Percentiles rank a stretch among this genome's conserved stretches.
phyloP scores from a whole-genome alignment of 2,797 vertebrate species.

The Buphagus erythrorhynchus region DNA sequence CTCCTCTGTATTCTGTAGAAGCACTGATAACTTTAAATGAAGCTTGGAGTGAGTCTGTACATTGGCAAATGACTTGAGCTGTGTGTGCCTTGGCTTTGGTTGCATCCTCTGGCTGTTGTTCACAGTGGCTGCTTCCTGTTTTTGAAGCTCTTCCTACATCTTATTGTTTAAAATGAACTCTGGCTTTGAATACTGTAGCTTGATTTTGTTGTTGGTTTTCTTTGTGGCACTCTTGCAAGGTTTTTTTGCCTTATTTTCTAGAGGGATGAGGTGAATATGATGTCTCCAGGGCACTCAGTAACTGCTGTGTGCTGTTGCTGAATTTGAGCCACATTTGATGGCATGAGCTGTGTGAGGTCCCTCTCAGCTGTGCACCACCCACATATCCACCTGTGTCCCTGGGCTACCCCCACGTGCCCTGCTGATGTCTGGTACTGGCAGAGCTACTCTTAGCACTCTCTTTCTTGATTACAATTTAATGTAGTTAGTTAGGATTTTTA shows the following conservation, averaged over 20 bases:
- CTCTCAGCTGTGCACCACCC: accelerated
- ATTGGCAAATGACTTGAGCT: neutral
- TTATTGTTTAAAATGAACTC: neutral
- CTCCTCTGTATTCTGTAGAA: neutral
- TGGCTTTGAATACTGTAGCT: neutral
- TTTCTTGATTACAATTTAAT: neutral
- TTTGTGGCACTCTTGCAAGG: neutral
- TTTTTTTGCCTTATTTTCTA: neutral
- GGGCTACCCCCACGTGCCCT: neutral
- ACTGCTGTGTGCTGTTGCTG: neutral
- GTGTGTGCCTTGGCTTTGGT: neutral
- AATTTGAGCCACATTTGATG: neutral
- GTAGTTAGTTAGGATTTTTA: neutral
- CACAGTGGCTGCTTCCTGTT: neutral
- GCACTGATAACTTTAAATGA: neutral
- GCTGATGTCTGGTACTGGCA: neutral
- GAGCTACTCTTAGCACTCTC: neutral
- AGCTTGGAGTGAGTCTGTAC: neutral
- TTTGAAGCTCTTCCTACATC: neutral
- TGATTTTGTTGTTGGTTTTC: neutral
- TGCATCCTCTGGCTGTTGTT: neutral
- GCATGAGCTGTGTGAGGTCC: accelerated
- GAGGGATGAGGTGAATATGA: accelerated
- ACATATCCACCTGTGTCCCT: neutral
- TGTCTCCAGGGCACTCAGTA: neutral